These are phyloP conservation scores for Gallinago jamesoni DNA, from an alignment of 2,113 vertebrate species.

Conservation along the genomic window DNA sequence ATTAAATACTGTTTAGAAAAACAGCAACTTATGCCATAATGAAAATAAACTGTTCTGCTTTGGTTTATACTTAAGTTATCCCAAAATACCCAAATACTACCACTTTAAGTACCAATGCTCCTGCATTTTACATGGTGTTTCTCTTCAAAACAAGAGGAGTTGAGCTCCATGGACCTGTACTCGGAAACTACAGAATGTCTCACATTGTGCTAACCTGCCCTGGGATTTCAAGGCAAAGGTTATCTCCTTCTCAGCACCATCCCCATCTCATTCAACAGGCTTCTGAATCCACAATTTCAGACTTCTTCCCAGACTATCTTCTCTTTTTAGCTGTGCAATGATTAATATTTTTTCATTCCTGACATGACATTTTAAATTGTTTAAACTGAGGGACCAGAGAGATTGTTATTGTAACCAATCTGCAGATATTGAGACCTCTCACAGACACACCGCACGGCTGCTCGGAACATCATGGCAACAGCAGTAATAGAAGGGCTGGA, in stretches of 20 bases:
- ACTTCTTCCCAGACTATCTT: background rate
- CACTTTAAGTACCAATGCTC: background rate
- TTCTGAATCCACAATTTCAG: background rate
- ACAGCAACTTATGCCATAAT: background rate
- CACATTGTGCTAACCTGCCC: background rate
- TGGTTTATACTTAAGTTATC: background rate
- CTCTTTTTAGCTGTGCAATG: background rate
- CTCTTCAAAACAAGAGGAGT: background rate
- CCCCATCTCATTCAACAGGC: background rate
- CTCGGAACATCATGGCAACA: background rate
- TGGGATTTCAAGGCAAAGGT: background rate
- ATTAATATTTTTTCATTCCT: constrained; percentile 34
- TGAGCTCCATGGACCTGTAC: background rate
- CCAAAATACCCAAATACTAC: background rate
- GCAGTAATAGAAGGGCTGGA: background rate
- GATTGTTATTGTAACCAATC: constrained; percentile 29
- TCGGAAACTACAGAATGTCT: background rate
- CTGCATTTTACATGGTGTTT: background rate
- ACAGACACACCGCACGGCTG: background rate
- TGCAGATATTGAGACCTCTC: constrained; percentile 32
- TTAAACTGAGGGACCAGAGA: constrained; percentile 27
- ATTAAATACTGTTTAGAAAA: constrained; percentile 1
- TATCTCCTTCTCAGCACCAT: background rate
- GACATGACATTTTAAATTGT: constrained; percentile 47
- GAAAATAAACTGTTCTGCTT: background rate